Conservation (phyloP, 2,113 vertebrate species). For the Herpailurus yagouaroundi region DNA sequence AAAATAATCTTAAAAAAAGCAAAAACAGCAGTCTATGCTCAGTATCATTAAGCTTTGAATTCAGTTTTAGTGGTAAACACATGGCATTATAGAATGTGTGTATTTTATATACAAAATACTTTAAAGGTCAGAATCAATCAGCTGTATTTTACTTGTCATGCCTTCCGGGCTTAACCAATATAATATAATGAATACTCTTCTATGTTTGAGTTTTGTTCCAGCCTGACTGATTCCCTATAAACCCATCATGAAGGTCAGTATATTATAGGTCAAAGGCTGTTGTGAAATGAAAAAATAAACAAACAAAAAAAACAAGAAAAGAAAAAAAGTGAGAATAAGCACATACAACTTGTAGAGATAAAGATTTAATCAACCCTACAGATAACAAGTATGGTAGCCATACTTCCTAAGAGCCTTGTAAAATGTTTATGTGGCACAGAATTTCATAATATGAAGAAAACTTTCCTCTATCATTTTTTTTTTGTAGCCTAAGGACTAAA, state of each 20-base stretch:
- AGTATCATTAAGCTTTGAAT: constrained; percentile 71
- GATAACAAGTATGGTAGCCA: not conserved
- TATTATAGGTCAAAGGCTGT: constrained; percentile 68
- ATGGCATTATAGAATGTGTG: constrained; percentile 44
- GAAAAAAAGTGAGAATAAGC: constrained; percentile 46
- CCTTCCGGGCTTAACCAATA: constrained; percentile 75
- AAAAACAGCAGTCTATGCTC: not conserved
- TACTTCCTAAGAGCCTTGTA: not conserved
- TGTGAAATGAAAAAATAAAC: constrained; percentile 9
- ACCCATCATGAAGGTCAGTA: constrained; percentile 79
- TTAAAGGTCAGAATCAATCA: constrained; percentile 83
- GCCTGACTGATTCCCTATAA: constrained; percentile 77
- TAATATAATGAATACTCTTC: constrained; percentile 75
- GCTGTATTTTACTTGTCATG: constrained; percentile 73
- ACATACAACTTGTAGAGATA: constrained; percentile 46
- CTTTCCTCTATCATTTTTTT: not conserved
- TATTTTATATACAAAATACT: constrained; percentile 79
- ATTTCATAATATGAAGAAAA: constrained; percentile 36
- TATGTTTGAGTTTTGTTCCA: constrained; percentile 67
- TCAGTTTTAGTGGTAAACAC: constrained; percentile 76
- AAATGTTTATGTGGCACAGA: constrained; percentile 46
- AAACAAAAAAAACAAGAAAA: too few relatives aligned
- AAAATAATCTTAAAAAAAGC: not conserved
- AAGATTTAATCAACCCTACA: constrained; percentile 44
- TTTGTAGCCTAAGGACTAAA: constrained; percentile 4